Evolutionary conservation across 2,888 invertebrate genomes (phyloP).

Genomic region (Pachymerium ferrugineum): DNA sequence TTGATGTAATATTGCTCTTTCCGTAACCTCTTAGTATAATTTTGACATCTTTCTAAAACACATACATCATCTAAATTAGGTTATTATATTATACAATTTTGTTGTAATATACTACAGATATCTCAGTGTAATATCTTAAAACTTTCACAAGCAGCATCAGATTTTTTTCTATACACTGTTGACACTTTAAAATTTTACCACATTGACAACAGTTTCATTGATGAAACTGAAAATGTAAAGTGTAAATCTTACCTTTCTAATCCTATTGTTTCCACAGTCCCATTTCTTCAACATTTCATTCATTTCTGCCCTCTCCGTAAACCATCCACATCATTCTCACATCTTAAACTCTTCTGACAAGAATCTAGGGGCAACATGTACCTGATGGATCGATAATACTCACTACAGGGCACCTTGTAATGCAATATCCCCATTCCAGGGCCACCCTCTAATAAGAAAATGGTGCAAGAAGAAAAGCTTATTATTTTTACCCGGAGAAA

Average conservation of each 20-base stretch:
- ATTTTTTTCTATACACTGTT: no score
- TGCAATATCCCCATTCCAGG: constrained; percentile 48
- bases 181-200: no score
- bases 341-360: constrained; percentile 23
- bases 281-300: constrained; percentile 16
- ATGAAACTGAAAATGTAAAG: not conserved
- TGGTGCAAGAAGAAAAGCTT: constrained; percentile 11
- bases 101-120: no score
- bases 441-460: not conserved
- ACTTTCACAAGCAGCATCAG: no score
- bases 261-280: constrained; percentile 5
- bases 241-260: not conserved
- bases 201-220: no score
- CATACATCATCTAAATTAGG: no score
- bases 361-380: not conserved
- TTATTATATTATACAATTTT: no score
- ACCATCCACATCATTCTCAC: constrained; percentile 27
- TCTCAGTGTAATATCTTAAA: no score
- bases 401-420: constrained; percentile 61
- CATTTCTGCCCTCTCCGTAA: not conserved
- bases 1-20: no score
- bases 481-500: not conserved
- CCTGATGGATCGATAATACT: constrained; percentile 48
- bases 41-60: no score
- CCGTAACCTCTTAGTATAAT: no score